phyloP scores from a whole-genome alignment of 1,140 invertebrate genomes.

The Sycophaga agraensis region DNA sequence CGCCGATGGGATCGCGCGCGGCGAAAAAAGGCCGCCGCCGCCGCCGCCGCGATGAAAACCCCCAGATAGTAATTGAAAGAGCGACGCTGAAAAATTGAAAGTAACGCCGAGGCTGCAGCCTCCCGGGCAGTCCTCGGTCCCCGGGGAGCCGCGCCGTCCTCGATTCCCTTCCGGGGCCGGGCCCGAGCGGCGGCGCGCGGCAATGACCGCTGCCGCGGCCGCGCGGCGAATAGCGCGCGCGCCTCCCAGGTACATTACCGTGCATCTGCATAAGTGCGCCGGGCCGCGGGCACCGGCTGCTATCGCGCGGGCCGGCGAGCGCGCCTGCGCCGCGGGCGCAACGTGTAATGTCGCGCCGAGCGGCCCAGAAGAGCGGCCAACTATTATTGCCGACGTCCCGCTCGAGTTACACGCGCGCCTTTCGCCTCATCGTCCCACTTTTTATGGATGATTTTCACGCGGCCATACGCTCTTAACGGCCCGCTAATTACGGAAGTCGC shows the following conservation, averaged over 20 bases:
- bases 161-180: neutral
- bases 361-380: neutral
- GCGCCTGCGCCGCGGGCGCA: neutral
- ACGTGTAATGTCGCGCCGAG: neutral
- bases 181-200: neutral
- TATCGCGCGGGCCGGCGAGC: neutral
- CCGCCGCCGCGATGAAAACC: neutral
- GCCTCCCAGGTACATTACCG: neutral
- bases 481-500: no score
- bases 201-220: no score
- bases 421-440: no score
- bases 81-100: neutral
- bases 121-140: no score
- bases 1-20: no score
- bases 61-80: neutral
- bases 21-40: neutral
- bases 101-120: neutral
- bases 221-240: no score
- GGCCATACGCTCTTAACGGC: no score
- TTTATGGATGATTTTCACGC: no score
- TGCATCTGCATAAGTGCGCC: neutral
- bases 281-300: neutral
- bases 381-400: no score
- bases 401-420: no score
- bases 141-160: neutral